Evolutionary conservation across 2,113 vertebrate genomes (phyloP), one percentile per base, ranked within the genome.

Genomic region (Uropsilus gracilis): DNA sequence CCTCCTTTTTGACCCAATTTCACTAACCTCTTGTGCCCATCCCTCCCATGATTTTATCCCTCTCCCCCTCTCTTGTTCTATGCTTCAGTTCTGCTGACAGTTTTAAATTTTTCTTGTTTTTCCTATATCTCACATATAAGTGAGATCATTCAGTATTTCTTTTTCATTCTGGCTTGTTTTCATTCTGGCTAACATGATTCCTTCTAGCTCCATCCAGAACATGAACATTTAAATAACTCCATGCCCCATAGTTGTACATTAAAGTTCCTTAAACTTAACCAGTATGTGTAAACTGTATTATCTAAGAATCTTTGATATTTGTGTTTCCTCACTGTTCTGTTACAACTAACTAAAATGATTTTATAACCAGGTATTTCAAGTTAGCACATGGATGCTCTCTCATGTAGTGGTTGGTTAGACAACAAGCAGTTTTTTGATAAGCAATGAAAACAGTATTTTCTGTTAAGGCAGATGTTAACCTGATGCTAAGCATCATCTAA

Each of bases 261-360:
- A 93, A 61, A 81, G 78, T 76, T 95, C 77, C 50, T 44, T 48
- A 89, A 76, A 32, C 24, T n/a, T 66, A 66, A 32, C 16, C 39
- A 82, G 26, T 20, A 30, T 63, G 6, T 17, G 2, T 39, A 55
- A 37, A 55, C 64, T 82, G 2, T 50, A 73, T 88, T 72, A 63
- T 42, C 46, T 55, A 94, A 84, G 42, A 69, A 44, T 71, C 12
- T 64, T 95, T 42, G 26, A 68, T 22, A 90, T 96, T 69, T 94
- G 64, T 55, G 34, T 81, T 83, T 92, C 92, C n/a, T 12, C 30
- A 73, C 0, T 42, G 16, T n/a, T 95, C 63, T 75, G 69, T 86
- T 83, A 94, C 14, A 42, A 0, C 0, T 4, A 64, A 76, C 39
- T 96, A 64, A 94, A 66, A 85, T 87, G 30, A 72, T 72, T 86